Conservation (phyloP, 2,888 invertebrate genomes). For the Osmoderma eremita region DNA sequence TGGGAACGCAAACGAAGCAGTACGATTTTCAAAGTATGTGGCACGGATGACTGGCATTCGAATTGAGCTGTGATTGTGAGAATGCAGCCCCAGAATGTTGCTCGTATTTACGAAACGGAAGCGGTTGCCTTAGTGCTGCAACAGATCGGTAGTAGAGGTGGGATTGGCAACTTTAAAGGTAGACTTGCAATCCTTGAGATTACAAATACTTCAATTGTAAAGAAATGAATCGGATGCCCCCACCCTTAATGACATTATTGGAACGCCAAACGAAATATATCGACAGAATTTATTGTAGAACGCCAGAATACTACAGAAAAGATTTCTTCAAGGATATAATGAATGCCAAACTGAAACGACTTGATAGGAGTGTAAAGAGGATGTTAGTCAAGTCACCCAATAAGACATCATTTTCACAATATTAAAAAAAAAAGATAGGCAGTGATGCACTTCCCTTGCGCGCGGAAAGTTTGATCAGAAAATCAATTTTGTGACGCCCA, state of each 20-base stretch:
- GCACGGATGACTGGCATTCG: slow-evolving; percentile 27
- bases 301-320: slow-evolving; percentile 7
- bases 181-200: slow-evolving; percentile 30
- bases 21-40: neutral
- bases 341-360: slow-evolving; percentile 39
- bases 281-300: neutral
- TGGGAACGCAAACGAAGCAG: slow-evolving; percentile 37
- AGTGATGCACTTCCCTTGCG: slow-evolving; percentile 53
- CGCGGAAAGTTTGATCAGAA: slow-evolving; percentile 20
- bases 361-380: slow-evolving; percentile 39
- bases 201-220: slow-evolving; percentile 33
- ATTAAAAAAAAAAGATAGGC: slow-evolving; percentile 53
- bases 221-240: slow-evolving; percentile 23
- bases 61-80: slow-evolving; percentile 33
- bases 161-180: slow-evolving; percentile 33
- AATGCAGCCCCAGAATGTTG: slow-evolving; percentile 2
- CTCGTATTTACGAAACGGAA: neutral
- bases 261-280: neutral
- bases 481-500: slow-evolving; percentile 18
- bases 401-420: slow-evolving; percentile 51
- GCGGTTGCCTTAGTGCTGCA: slow-evolving; percentile 33
- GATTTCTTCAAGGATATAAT: slow-evolving; percentile 37
- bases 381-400: slow-evolving; percentile 47
- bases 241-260: slow-evolving; percentile 22
- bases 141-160: neutral